Evolutionary conservation across 2,888 invertebrate genomes (phyloP).

Genomic region (Steinernema hermaphroditum): DNA sequence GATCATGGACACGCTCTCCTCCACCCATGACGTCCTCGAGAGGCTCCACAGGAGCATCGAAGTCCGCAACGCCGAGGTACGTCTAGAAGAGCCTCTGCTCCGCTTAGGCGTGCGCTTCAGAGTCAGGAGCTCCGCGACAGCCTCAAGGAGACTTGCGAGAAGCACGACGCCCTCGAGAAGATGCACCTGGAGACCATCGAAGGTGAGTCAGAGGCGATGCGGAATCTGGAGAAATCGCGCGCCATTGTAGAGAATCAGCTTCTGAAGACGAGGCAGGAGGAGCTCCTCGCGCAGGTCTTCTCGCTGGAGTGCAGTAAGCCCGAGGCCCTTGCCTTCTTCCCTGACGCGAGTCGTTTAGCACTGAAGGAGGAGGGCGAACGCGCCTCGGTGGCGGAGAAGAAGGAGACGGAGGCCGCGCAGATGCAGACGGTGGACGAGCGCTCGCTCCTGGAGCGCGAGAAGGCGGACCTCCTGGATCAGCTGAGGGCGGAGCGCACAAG

Average conservation of each 20-base stretch:
- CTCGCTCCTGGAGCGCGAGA: background rate
- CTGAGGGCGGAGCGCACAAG: background rate
- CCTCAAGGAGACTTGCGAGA: background rate
- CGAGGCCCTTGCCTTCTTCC: background rate
- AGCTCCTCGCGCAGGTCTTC: background rate
- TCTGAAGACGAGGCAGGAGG: background rate
- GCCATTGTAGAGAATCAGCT: background rate
- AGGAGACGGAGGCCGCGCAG: background rate
- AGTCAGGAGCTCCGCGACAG: constrained; percentile 8
- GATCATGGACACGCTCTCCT: constrained; percentile 9
- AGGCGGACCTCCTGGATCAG: background rate
- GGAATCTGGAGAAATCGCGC: background rate
- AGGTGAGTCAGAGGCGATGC: background rate
- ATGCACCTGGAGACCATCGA: background rate
- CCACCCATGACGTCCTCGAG: constrained; percentile 7
- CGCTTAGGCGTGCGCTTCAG: background rate
- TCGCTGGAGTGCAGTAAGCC: background rate
- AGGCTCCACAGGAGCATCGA: constrained; percentile 9
- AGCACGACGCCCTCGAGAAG: background rate
- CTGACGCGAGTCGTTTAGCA: background rate
- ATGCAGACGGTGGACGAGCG: background rate
- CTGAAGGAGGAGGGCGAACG: background rate
- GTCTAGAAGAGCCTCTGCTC: background rate
- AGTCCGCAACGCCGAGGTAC: constrained; percentile 11
- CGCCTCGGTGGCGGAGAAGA: background rate